Evolutionary conservation across 2,888 invertebrate species (phyloP).

Genomic region (Xiphydria camelus): DNA sequence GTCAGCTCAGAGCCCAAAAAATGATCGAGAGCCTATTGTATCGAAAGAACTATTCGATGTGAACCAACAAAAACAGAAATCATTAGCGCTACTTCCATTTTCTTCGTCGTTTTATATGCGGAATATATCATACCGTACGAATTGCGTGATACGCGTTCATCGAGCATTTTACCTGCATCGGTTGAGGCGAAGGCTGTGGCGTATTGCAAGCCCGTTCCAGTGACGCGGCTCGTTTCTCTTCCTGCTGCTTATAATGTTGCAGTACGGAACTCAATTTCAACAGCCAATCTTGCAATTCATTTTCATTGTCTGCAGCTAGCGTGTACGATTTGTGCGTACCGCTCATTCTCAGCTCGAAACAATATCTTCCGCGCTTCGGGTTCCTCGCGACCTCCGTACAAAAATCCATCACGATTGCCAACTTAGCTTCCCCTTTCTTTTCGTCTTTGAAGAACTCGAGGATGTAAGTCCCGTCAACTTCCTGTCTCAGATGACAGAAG

Average conservation of each 20-base stretch:
- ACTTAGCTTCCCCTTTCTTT: constrained; percentile 86
- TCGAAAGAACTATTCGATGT: too few relatives aligned
- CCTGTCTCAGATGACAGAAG: constrained; percentile 86
- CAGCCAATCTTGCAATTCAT: constrained; percentile 83
- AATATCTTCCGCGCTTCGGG: constrained; percentile 79
- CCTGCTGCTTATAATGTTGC: constrained; percentile 79
- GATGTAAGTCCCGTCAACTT: constrained; percentile 89
- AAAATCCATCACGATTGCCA: constrained; percentile 92
- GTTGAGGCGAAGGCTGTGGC: constrained; percentile 66
- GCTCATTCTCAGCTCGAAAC: constrained; percentile 87
- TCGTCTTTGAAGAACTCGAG: constrained; percentile 93
- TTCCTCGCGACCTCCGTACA: constrained; percentile 90
- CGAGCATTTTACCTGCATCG: constrained; percentile 57
- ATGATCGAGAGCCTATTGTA: too few relatives aligned
- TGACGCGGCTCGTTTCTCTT: constrained; percentile 73
- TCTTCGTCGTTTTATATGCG: too few relatives aligned
- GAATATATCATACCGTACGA: too few relatives aligned
- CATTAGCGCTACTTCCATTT: too few relatives aligned
- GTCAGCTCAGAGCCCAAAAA: too few relatives aligned
- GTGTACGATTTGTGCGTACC: constrained; percentile 85
- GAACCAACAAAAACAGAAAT: too few relatives aligned
- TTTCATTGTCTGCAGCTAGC: constrained; percentile 84
- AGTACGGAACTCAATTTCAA: constrained; percentile 80
- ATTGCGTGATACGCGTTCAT: too few relatives aligned
- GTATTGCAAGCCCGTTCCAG: constrained; percentile 64